Base-by-base conservation (phyloP, 2,888 invertebrate species). In the Dolomedes plantarius region DNA sequence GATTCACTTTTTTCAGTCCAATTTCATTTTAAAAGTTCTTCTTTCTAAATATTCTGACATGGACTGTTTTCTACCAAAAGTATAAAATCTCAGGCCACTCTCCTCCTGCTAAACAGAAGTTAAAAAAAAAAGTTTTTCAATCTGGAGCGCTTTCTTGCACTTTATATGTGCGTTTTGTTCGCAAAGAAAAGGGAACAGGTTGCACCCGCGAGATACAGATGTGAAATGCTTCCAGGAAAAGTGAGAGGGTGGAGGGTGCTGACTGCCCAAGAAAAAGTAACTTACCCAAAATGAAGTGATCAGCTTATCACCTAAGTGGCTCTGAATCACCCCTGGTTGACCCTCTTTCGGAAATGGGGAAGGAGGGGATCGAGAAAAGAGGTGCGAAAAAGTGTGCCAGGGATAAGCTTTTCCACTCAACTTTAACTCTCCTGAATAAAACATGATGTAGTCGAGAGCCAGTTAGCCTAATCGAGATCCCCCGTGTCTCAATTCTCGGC, bases 301-400 rank as follows among this genome's bases (percentile, higher is more conserved):
- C 82, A 82, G 82, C 82, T 82, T 82, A 82, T 82, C 82, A 76
- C 76, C 76, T 76, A 82, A 82, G 82, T 82, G 82, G 76, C 76
- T 71, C 76, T 82, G 82, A 82, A 82, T 82, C 82, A 82, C 82
- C 71, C 82, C 81, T 11, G 32, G 56, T 56, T 56, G 56, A 31
- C 65, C 65, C 65, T 65, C 65, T 31, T 31, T 31, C 13, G 29
- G 36, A 23, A 36, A 36, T 68, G 31, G 65, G 31, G 62, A 2
- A 11, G 62, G 13, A 13, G 31, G 67, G 9, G 36, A 23, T 9
- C 11, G 68, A 36, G 36, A 23, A 36, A 68, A 68, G 68, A 69
- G 41, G 56, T 74, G 56, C 67, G 68, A 67, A 81, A 79, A 81
- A 81, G 80, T 80, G 80, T 73, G 80, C 41, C 68, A 36, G 50